Evolutionary conservation across 2,888 invertebrate species (phyloP).

Genomic region (Calameuta pallipes): DNA sequence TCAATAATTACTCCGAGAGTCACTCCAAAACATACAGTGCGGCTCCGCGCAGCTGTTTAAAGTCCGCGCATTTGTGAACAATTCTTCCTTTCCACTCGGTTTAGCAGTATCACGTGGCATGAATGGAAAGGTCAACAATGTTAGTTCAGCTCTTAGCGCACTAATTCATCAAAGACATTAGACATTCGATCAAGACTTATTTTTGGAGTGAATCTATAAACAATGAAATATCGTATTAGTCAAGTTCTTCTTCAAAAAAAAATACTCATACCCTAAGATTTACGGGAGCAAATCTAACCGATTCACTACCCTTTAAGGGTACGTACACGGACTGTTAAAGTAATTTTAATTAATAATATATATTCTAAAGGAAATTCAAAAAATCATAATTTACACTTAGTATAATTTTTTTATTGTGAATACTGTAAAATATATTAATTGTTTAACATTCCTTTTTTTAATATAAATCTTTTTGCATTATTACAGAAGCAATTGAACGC

Average conservation of each 20-base stretch:
- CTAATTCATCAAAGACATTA: too few species aligned
- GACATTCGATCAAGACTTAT: not conserved
- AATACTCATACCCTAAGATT: not conserved
- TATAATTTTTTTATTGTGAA: not conserved
- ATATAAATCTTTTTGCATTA: not conserved
- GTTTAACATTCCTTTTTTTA: not conserved
- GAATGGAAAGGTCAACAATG: too few species aligned
- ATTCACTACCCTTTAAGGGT: not conserved
- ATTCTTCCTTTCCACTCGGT: too few species aligned
- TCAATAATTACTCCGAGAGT: too few species aligned
- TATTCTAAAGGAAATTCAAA: not conserved
- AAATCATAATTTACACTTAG: not conserved
- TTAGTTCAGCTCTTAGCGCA: too few species aligned
- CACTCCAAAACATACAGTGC: too few species aligned
- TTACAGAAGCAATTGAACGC: constrained; percentile 4
- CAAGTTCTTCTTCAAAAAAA: not conserved
- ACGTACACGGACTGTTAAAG: not conserved
- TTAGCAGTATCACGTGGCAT: too few species aligned
- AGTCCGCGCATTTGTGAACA: too few species aligned
- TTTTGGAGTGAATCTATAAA: not conserved
- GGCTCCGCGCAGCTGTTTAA: too few species aligned
- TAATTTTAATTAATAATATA: not conserved
- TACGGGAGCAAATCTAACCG: not conserved
- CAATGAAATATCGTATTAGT: not conserved
- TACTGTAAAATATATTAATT: not conserved